Base-by-base conservation (phyloP, 2,888 invertebrate species). In the Dicranocentrus wangi region DNA sequence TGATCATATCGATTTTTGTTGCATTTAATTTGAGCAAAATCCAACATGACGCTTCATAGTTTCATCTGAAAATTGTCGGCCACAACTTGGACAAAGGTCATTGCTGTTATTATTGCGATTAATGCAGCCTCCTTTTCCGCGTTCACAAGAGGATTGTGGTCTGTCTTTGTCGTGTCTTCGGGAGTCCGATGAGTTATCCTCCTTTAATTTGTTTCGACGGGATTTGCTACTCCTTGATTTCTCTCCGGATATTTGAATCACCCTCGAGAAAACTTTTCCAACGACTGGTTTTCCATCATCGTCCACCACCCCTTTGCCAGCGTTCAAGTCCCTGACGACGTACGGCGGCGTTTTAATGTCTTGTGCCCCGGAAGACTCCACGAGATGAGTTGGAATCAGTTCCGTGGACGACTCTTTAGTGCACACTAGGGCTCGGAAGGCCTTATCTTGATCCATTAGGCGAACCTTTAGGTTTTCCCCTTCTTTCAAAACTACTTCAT, bases 321-420 rank as follows among this genome's bases (percentile, higher is more conserved):
- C 78, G 27, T 70, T 79, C 7, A 80, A 19, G 42, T 77, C 81
- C 5, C 55, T 55, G 1, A 71, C 55, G 17, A 51, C 0, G 60
- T 25, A 43, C 10, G 39, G 8, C 8, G 69, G 55, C 7, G 17
- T 42, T n/a, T 39, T 32, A 23, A 39, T 70, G 19, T 69, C 27
- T 25, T 53, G 27, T 8, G n/a, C 32, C 8, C 32, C 61, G 0
- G 68, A 39, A 5, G 70, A 39, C 19, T 61, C 69, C 15, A 27
- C 42, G 0, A 27, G 19, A 10, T 75, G 61, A 3, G 68, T 51
- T 13, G 60, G 61, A 15, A 79, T 69, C 1, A 82, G 66, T 13
- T 82, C 82, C 15, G 80, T 80, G 17, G 82, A 82, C 5, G 82
- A 82, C 0, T 80, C 82, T 53, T 82, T 75, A 0, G 80, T 70